Evolutionary conservation across 2,888 invertebrate species (phyloP), one percentile per base, ranked within the genome.

Genomic region (Apomyelois bistriatella): DNA sequence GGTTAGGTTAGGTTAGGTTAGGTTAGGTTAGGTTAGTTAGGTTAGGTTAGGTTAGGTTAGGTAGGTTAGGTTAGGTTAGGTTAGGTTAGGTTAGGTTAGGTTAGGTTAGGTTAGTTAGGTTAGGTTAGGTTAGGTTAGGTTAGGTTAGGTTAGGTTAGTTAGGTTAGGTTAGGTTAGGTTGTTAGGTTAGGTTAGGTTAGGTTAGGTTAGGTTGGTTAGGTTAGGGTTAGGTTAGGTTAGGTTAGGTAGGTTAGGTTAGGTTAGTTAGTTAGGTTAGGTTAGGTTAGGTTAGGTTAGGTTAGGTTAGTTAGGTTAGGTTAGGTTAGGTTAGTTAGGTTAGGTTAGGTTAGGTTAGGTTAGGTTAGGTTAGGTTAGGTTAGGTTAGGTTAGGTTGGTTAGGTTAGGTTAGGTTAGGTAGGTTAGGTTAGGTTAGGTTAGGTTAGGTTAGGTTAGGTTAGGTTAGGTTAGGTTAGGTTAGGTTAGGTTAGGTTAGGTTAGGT

Each of bases 321-420:
- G 60, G 64, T 60, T 61, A 58, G n/a, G n/a, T n/a, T n/a, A n/a
- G 65, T 58, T 62, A 59, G 60, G 65, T n/a, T n/a, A n/a, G n/a
- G n/a, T n/a, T n/a, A n/a, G n/a, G n/a, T n/a, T 59, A 58, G 59
- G 61, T 60, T 58, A 60, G 61, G 60, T 59, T 59, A 56, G 58
- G 61, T 58, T 60, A 58, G 60, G 61, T 59, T 62, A 58, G 61
- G 62, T 63, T 62, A 59, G 61, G 65, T 61, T 62, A 60, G 60
- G 62, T 62, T n/a, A n/a, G n/a, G n/a, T n/a, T n/a, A n/a, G n/a
- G n/a, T n/a, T n/a, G n/a, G n/a, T n/a, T n/a, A n/a, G n/a, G n/a
- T n/a, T n/a, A n/a, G n/a, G n/a, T n/a, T n/a, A n/a, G n/a, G n/a
- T n/a, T n/a, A n/a, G n/a, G n/a, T n/a, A n/a, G n/a, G n/a, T n/a